phyloP scores from a whole-genome alignment of 30 jellyfish, hydroid and myxozoan genomes.

The Chironex yamaguchii region DNA sequence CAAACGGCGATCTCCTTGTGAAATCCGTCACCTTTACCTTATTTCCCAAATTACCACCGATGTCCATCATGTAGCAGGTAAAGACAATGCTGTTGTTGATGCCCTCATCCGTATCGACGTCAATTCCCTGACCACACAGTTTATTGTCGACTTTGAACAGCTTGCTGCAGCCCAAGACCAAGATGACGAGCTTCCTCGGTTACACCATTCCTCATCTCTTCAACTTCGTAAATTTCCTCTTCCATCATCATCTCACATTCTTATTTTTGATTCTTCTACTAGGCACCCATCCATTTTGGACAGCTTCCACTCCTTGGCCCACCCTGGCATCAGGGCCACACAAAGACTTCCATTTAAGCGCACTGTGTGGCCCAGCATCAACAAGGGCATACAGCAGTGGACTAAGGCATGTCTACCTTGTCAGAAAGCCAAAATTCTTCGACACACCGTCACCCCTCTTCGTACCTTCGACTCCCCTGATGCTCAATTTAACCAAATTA shows the following conservation, averaged over 20 bases:
- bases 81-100: too few species aligned
- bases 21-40: too few species aligned
- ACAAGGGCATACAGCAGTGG: constrained; percentile 41
- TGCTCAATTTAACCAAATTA: too few species aligned
- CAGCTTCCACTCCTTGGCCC: neutral
- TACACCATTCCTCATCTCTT: neutral
- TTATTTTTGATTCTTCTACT: neutral
- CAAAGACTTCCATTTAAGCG: neutral
- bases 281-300: neutral
- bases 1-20: too few species aligned
- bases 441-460: constrained; percentile 19
- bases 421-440: constrained; percentile 24
- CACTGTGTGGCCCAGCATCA: constrained; percentile 36
- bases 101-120: too few species aligned
- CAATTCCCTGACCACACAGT: too few species aligned
- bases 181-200: neutral
- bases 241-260: neutral
- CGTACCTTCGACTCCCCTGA: too few species aligned
- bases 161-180: constrained; percentile 6
- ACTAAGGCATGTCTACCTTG: constrained; percentile 22
- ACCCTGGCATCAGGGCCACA: constrained; percentile 46
- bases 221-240: neutral
- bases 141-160: neutral
- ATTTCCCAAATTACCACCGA: too few species aligned
- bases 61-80: too few species aligned